Conservation (phyloP, 2,888 invertebrate species). For the Cataglyphis altisquamis region DNA sequence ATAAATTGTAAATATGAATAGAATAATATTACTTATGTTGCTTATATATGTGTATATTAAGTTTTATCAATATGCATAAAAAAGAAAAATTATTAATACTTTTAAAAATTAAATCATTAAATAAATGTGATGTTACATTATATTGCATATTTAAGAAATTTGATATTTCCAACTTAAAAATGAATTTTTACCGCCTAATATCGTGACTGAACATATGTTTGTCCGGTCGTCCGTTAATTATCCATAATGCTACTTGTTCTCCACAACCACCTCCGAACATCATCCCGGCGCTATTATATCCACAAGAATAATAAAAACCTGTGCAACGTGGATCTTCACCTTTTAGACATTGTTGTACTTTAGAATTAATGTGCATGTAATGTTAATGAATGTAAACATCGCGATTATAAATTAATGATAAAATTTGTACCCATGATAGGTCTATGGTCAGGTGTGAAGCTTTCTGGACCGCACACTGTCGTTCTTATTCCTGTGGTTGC, state of each 20-base stretch:
- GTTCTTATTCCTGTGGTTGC: conserved; percentile 93
- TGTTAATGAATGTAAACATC: not conserved
- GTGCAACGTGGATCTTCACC: conserved; percentile 85
- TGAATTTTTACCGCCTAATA: conserved; percentile 88
- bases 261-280: conserved; percentile 96
- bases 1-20: not conserved
- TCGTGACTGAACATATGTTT: conserved; percentile 95
- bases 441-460: conserved; percentile 97
- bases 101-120: conserved; percentile 12
- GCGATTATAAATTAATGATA: conserved; percentile 1
- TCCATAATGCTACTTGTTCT: conserved; percentile 95
- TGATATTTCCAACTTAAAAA: not conserved
- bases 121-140: not conserved
- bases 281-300: conserved; percentile 97
- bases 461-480: conserved; percentile 96
- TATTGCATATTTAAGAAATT: conserved; percentile 15
- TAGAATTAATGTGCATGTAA: not conserved
- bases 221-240: conserved; percentile 93
- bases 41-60: not conserved
- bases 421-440: conserved; percentile 91
- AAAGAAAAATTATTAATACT: conserved; percentile 6
- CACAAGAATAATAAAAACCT: conserved; percentile 95
- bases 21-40: not conserved
- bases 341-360: conserved; percentile 62
- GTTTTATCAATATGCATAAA: not conserved